Evolutionary conservation across 2,888 invertebrate species (phyloP).

Genomic region (Sisyra terminalis): DNA sequence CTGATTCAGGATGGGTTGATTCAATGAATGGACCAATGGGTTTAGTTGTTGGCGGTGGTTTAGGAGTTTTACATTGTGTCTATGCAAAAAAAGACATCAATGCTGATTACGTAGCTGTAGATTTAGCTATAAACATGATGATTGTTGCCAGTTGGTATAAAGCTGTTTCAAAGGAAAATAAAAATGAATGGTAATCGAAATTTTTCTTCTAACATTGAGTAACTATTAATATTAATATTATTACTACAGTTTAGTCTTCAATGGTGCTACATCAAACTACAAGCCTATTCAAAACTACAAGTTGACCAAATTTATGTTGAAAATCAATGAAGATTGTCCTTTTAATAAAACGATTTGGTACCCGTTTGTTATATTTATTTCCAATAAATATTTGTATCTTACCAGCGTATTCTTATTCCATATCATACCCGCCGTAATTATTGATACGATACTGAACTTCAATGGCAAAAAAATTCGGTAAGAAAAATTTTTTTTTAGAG

Average conservation of each 20-base stretch:
- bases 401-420: neutral
- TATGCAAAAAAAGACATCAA: neutral
- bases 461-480: neutral
- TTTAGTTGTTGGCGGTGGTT: neutral
- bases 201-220: neutral
- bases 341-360: neutral
- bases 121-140: neutral
- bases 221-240: neutral
- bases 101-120: neutral
- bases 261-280: neutral
- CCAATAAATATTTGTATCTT: neutral
- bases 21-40: slow-evolving; percentile 1
- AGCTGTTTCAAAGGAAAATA: neutral
- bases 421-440: neutral
- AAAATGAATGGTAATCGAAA: neutral
- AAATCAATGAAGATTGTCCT: neutral
- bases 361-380: neutral
- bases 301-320: neutral
- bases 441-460: neutral
- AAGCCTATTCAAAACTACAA: neutral
- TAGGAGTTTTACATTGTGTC: neutral
- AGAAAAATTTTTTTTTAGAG: neutral
- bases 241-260: slow-evolving; percentile 1
- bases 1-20: slow-evolving; percentile 1
- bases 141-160: slow-evolving; percentile 1